A percentile compares a stretch with the other conserved stretches of the same genome.
Evolutionary conservation across 2,888 invertebrate species (phyloP).

Genomic region (Tillus elongatus): DNA sequence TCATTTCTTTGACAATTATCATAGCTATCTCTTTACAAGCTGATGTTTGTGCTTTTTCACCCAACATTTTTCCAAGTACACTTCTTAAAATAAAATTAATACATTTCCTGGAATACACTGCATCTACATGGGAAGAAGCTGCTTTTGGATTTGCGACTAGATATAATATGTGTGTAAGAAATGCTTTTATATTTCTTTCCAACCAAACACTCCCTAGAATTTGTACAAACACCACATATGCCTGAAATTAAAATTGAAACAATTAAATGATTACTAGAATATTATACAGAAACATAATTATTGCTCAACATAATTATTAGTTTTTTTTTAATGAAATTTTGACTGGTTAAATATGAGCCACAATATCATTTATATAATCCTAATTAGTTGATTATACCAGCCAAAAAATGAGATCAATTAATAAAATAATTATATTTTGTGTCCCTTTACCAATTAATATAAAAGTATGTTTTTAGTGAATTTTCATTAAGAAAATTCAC

Average conservation of each 20-base stretch:
- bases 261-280: constrained; percentile 15
- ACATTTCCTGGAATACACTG: constrained; percentile 95
- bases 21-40: constrained; percentile 91
- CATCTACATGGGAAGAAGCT: constrained; percentile 92
- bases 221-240: constrained; percentile 91
- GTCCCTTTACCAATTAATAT: no score
- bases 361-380: no score
- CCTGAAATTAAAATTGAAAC: no score
- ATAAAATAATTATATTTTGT: no score
- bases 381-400: no score
- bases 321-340: no score
- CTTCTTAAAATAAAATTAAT: constrained; percentile 90
- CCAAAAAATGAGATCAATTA: no score
- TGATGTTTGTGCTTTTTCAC: constrained; percentile 93
- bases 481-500: no score
- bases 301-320: no score
- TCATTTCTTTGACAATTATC: constrained; percentile 90
- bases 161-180: constrained; percentile 85
- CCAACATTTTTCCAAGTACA: constrained; percentile 86
- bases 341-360: no score
- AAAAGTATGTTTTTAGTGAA: no score
- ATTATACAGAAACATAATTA: no score
- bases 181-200: constrained; percentile 78
- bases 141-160: constrained; percentile 93
- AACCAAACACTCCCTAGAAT: constrained; percentile 92